Evolutionary conservation across 1,140 invertebrate species (phyloP), one percentile per base, ranked within the genome.

Genomic region (Neotoxoptera formosana): DNA sequence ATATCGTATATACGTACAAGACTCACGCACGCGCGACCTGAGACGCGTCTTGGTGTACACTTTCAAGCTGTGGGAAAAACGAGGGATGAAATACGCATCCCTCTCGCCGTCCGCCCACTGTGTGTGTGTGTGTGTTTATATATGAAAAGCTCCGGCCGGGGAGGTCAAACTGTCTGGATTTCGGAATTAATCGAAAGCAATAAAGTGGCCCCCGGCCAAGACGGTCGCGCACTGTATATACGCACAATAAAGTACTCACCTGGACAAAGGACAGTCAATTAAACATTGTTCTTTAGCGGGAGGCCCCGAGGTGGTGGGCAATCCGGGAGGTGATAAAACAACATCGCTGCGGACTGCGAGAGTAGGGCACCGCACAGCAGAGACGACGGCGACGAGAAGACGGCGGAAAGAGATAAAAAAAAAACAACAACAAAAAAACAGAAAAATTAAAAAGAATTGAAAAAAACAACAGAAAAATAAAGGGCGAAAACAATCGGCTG

Each of bases 221-320:
- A 51, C 25, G 48, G 47, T 45, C 14, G 60, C 30, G 2, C n/a
- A 76, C 14, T 76, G 41, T 76, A 76, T 45, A n/a, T 17, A 20
- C 34, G 48, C 48, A 93, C 91, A 93, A 93, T 93, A 84, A 83
- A 84, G 91, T 93, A 93, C 81, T 93, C 91, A 84, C 48, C 91
- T 93, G 91, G 91, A 93, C 91, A 93, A 93, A 93, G 67, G 91
- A 93, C 91, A 93, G 91, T 93, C 91, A 93, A 93, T 93, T 93
- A 93, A 93, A 93, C 91, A 93, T 93, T 93, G 91, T 93, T 93
- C 91, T 84, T 83, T 30, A 23, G 60, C 56, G 90, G 25, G 25
- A n/a, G 30, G 41, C 41, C 30, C 53, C 17, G 30, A 30, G 67
- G 47, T 76, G 60, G 30, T 76, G 60, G n/a, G 60, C 60, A 83